phyloP scores from a whole-genome alignment of 1,140 invertebrate genomes.

The Lucilia sericata region DNA sequence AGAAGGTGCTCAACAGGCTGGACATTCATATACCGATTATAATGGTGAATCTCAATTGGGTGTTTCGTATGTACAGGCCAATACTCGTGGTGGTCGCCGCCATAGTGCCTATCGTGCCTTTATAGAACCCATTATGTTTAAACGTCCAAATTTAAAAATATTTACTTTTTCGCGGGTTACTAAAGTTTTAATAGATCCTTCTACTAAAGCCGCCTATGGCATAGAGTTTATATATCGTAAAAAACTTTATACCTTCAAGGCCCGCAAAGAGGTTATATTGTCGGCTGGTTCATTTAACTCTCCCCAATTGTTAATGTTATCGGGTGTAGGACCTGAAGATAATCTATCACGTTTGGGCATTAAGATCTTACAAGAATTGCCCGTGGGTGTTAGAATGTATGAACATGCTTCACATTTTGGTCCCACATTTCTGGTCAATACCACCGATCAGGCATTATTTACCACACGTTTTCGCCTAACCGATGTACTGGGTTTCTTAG shows the following conservation, averaged over 20 bases:
- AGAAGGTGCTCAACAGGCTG: conserved; percentile 71
- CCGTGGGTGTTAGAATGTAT: conserved; percentile 78
- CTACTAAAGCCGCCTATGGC: conserved; percentile 73
- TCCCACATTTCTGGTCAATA: conserved; percentile 72
- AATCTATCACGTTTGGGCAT: conserved; percentile 77
- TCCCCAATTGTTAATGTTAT: conserved; percentile 84
- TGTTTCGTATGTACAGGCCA: conserved; percentile 74
- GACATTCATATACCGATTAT: conserved; percentile 70
- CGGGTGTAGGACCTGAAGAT: conserved; percentile 79
- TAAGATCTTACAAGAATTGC: conserved; percentile 74
- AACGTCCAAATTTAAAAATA: conserved; percentile 77
- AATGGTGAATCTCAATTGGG: conserved; percentile 74
- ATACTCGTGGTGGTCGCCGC: conserved; percentile 70
- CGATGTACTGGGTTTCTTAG: conserved; percentile 68
- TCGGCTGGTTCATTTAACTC: conserved; percentile 83
- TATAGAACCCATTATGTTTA: conserved; percentile 70
- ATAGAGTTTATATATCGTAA: conserved; percentile 73
- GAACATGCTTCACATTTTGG: conserved; percentile 81
- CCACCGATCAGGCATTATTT: conserved; percentile 62
- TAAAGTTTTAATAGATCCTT: conserved; percentile 74
- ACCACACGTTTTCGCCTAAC: conserved; percentile 60
- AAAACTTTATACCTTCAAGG: conserved; percentile 68
- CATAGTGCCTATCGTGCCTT: conserved; percentile 73
- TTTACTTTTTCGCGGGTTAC: conserved; percentile 71
- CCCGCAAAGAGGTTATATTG: conserved; percentile 77